These are phyloP conservation scores for Orestias chungarensis DNA, from an alignment of 2,797 vertebrate genomes.

Conservation along the genomic window DNA sequence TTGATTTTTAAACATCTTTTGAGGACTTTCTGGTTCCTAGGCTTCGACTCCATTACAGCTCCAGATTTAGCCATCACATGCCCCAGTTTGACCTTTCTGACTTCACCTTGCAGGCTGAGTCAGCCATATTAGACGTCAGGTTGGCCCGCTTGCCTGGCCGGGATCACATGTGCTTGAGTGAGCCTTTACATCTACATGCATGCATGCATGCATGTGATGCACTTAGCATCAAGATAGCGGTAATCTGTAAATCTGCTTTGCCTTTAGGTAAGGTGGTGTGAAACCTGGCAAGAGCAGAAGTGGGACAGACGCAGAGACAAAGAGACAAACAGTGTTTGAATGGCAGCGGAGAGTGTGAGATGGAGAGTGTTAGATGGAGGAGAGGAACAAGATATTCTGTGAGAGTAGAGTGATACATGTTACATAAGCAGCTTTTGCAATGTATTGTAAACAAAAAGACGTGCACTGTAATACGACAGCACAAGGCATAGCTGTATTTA, in stretches of 20 bases:
- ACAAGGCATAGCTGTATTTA: slow-evolving; percentile 11
- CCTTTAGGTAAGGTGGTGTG: slow-evolving; percentile 71
- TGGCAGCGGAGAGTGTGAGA: slow-evolving; percentile 60
- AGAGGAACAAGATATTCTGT: slow-evolving; percentile 29
- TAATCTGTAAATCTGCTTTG: slow-evolving; percentile 85
- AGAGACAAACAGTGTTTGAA: slow-evolving; percentile 34
- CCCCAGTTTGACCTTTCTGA: slow-evolving; percentile 19
- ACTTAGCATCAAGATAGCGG: slow-evolving; percentile 71
- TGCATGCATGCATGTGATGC: slow-evolving; percentile 63
- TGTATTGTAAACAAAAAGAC: slow-evolving; percentile 55
- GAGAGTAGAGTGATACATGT: slow-evolving; percentile 50
- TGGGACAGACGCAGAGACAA: slow-evolving; percentile 21
- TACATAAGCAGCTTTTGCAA: slow-evolving; percentile 70
- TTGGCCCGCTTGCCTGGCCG: slow-evolving; percentile 26
- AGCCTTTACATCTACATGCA: slow-evolving; percentile 56
- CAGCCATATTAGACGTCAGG: too few species aligned
- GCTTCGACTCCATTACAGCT: neutral
- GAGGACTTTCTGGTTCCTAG: neutral
- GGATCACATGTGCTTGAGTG: slow-evolving; percentile 6
- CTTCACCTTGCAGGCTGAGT: slow-evolving; percentile 47
- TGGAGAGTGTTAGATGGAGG: slow-evolving; percentile 58
- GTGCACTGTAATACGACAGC: slow-evolving; percentile 43
- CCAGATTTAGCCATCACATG: slow-evolving; percentile 2
- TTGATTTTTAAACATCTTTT: neutral
- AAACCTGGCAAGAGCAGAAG: slow-evolving; percentile 70